Percentiles rank a stretch among this genome's conserved stretches.
Evolutionary conservation across 92 coral and sea anemone genomes (phyloP).

Genomic region (Epizoanthus ramosus): DNA sequence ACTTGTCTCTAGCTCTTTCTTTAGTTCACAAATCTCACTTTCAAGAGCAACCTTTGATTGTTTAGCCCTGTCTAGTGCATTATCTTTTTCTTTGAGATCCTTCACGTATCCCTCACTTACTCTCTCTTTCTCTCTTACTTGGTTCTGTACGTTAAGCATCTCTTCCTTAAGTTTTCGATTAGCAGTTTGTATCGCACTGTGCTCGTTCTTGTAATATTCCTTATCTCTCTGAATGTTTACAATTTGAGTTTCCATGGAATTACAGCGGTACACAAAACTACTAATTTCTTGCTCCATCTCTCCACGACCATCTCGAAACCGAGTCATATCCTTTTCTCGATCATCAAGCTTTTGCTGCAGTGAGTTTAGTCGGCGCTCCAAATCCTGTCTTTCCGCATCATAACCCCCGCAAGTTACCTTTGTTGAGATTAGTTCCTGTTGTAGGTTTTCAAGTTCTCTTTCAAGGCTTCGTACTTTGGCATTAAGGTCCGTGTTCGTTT

Average conservation of each 20-base stretch:
- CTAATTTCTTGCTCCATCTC: slow-evolving; percentile 84
- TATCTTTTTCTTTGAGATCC: slow-evolving; percentile 83
- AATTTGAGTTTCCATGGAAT: slow-evolving; percentile 87
- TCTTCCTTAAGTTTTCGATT: slow-evolving; percentile 86
- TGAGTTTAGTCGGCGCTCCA: slow-evolving; percentile 70
- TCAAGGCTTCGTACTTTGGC: slow-evolving; percentile 73
- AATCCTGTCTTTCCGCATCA: slow-evolving; percentile 78
- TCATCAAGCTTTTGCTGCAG: slow-evolving; percentile 75
- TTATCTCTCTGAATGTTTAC: slow-evolving; percentile 79
- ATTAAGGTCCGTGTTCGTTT: slow-evolving; percentile 75
- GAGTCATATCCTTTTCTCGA: slow-evolving; percentile 75
- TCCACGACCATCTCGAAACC: slow-evolving; percentile 79
- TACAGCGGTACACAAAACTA: slow-evolving; percentile 69
- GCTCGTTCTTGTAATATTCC: slow-evolving; percentile 95
- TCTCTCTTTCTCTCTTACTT: slow-evolving; percentile 83
- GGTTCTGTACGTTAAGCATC: slow-evolving; percentile 80
- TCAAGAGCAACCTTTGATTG: slow-evolving; percentile 72
- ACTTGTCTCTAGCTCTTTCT: slow-evolving; percentile 78
- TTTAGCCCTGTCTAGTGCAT: slow-evolving; percentile 69
- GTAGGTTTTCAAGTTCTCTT: slow-evolving; percentile 80
- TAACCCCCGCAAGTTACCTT: slow-evolving; percentile 81
- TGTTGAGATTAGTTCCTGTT: slow-evolving; percentile 76
- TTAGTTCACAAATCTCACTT: slow-evolving; percentile 72
- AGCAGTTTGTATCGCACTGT: slow-evolving; percentile 66
- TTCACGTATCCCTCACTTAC: slow-evolving; percentile 65